Conservation (phyloP, 2,113 vertebrate genomes). For the Sphaerodactylus townsendi region DNA sequence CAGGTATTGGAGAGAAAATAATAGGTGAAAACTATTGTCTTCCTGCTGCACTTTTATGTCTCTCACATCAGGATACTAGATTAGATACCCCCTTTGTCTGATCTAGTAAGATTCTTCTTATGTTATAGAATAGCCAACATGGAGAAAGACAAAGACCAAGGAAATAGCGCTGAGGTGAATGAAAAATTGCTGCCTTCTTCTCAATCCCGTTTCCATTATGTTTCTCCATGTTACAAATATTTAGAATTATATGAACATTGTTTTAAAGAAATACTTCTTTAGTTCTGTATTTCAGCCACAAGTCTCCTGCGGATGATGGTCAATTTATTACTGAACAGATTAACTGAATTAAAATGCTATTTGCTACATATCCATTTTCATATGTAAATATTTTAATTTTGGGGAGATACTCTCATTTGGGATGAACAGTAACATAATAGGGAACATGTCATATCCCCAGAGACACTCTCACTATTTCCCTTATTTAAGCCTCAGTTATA, state of each 20-base stretch:
- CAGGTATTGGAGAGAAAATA: too few relatives aligned
- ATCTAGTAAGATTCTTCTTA: too few relatives aligned
- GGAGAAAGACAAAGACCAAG: too few relatives aligned
- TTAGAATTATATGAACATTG: background rate
- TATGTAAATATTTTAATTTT: background rate
- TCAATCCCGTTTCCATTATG: background rate
- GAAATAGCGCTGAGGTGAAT: background rate
- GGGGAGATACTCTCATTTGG: background rate
- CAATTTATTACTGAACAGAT: background rate
- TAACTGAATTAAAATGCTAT: background rate
- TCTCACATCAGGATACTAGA: too few relatives aligned
- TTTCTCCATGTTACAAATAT: background rate
- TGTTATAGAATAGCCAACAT: too few relatives aligned
- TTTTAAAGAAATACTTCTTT: background rate
- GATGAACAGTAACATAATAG: background rate
- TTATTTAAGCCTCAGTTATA: too few relatives aligned
- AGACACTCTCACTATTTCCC: too few relatives aligned
- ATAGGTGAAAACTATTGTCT: too few relatives aligned
- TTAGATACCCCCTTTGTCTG: too few relatives aligned
- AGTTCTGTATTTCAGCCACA: background rate
- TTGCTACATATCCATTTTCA: background rate
- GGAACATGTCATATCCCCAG: too few relatives aligned
- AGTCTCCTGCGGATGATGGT: background rate
- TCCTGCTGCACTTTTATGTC: too few relatives aligned
- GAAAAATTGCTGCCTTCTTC: background rate